Base-by-base conservation (phyloP, 2,113 vertebrate species). In the Columba janthina region DNA sequence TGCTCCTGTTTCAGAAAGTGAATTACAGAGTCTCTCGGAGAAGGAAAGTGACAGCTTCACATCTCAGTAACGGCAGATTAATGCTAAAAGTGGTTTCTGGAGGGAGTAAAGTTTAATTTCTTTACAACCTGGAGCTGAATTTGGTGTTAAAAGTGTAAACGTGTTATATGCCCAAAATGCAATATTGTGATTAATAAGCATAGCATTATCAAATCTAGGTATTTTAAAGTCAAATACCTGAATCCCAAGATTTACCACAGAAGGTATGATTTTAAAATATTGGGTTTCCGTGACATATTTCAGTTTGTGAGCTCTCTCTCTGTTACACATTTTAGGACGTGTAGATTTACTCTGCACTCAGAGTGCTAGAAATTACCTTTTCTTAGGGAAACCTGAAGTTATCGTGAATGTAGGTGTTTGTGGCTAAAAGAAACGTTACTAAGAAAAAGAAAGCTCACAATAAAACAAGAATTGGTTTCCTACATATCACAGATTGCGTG, bases 401-500 rank as follows among this genome's bases (percentile, higher is more conserved):
- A 20, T 67, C 12, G 12, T 54, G 46, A 54, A 10, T 89, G 46
- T 73, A n/a, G 58, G 21, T 38, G 40, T 66, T 87, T 3, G 1
- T 60, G 34, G 34, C 29, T 81, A 7, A 58, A 38, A 64, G 40
- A 57, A 81, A 24, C n/a, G 8, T 24, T 50, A 31, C 7, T 21
- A 34, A 93, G 56, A 29, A 81, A 61, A 4, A 74, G 36, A 76
- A 83, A 46, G n/a, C n/a, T 80, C 6, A 2, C 28, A 67, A 18
- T 44, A 29, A 83, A 53, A 13, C 10, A 44, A 6, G 18, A 42
- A 14, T 24, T 73, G 6, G 6, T 34, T 92, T 94, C 24, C 71
- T 58, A 1, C 0, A 1, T 40, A 4, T 57, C 10, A 5, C 24
- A 19, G 40, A 8, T 4, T 31, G 36, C 12, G 9, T 9, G 18